Conservation (phyloP, 1,140 invertebrate genomes). For the Magallana angulata region DNA sequence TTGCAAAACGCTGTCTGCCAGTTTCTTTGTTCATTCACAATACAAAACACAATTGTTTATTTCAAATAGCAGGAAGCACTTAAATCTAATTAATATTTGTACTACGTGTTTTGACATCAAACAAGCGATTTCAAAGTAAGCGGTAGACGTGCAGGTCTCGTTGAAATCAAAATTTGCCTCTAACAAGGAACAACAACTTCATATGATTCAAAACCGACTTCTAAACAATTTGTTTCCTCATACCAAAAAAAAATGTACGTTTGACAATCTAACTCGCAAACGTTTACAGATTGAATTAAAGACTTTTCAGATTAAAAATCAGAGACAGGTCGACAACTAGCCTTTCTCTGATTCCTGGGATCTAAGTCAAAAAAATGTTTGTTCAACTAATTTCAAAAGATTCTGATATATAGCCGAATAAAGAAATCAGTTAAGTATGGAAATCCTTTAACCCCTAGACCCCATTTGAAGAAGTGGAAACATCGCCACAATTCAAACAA, state of each 20-base stretch:
- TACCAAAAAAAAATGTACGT: too few species aligned
- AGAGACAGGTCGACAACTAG: too few species aligned
- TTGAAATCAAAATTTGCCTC: too few species aligned
- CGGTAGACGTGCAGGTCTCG: not conserved
- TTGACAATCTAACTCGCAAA: too few species aligned
- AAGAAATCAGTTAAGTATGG: constrained; percentile 4
- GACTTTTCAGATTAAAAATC: too few species aligned
- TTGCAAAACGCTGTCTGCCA: not conserved
- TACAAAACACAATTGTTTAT: constrained; percentile 23
- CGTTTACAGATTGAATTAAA: too few species aligned
- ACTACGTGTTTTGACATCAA: not conserved
- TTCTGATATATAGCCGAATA: not conserved
- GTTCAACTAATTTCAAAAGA: not conserved
- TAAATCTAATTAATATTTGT: constrained; percentile 35
- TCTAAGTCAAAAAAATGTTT: not conserved
- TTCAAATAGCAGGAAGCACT: constrained; percentile 30
- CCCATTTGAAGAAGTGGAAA: constrained; percentile 1
- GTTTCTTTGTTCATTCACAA: constrained; percentile 30
- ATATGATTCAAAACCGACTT: too few species aligned
- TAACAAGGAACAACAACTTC: too few species aligned
- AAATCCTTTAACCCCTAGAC: constrained; percentile 27
- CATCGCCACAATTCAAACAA: constrained; percentile 4
- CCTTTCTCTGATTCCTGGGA: not conserved
- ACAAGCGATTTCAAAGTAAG: not conserved
- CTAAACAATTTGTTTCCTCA: too few species aligned